These are phyloP conservation scores for Halcyon senegalensis DNA, from an alignment of 2,113 vertebrate species.

Conservation along the genomic window DNA sequence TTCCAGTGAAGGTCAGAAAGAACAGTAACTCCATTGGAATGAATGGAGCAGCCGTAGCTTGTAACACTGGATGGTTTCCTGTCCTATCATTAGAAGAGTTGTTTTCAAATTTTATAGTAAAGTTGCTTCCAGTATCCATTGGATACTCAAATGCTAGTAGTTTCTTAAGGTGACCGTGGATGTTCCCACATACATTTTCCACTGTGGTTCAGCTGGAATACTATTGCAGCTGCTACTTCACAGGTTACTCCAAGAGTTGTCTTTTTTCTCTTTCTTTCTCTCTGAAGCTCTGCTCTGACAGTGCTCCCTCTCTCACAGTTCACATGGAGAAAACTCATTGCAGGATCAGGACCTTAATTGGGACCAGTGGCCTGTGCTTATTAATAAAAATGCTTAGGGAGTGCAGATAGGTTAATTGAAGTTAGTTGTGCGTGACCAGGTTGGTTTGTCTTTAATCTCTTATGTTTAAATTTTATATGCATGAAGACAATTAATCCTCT, in stretches of 20 bases:
- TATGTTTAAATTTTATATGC: slow-evolving; percentile 71
- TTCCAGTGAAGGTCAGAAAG: not conserved
- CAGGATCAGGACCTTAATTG: not conserved
- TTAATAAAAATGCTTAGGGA: slow-evolving; percentile 51
- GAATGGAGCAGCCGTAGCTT: not conserved
- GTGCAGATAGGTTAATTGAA: slow-evolving; percentile 67
- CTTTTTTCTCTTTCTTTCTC: not conserved
- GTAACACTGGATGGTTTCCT: not conserved
- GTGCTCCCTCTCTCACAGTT: not conserved
- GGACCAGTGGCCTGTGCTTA: slow-evolving; percentile 49
- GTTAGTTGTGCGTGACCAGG: slow-evolving; percentile 64
- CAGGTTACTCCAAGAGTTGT: not conserved
- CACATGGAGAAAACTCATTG: not conserved
- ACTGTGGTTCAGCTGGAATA: not conserved
- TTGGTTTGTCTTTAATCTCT: slow-evolving; percentile 72
- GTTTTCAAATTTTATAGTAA: not conserved
- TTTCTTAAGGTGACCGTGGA: not conserved
- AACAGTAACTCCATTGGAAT: not conserved
- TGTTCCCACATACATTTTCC: not conserved
- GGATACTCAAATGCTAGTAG: not conserved
- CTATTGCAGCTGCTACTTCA: not conserved
- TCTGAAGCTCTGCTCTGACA: not conserved
- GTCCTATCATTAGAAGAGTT: not conserved
- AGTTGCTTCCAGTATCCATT: not conserved
- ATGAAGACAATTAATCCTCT: slow-evolving; percentile 71